Evolutionary conservation across 2,113 vertebrate genomes (phyloP), one percentile per base, ranked within the genome.

Genomic region (Rissa tridactyla): DNA sequence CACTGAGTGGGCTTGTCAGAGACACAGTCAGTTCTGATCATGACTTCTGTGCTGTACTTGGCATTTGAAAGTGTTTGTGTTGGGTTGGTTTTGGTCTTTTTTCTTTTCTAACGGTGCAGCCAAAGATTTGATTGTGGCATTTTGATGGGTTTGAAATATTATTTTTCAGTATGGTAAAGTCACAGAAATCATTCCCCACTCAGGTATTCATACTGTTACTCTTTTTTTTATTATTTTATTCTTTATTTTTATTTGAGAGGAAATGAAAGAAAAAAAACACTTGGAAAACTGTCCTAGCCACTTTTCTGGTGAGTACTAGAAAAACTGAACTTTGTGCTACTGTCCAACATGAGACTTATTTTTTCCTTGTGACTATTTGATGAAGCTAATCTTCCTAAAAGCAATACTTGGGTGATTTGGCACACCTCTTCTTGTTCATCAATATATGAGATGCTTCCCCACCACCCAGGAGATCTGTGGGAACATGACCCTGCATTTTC

Each of bases 241-340:
- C 89, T 96, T 92, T 93, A 64, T 88, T 97, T 90, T 47, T 94
- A 30, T 75, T 95, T 97, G 69, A 77, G 79, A 71, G 54, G 15
- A 66, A 80, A 22, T n/a, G 3, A 40, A 81, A 55, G 7, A n/a
- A 10, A 84, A 68, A 90, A 40, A 44, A 8, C 18, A 75, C 26
- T 84, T 96, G 73, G 88, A 97, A 95, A 75, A 62, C 68, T 94
- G 83, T 94, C 79, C 34, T 15, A 84, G 30, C 6, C 6, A 40
- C 54, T 71, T 72, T 87, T 83, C 79, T 90, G 78, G 40, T 65
- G 78, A 91, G 80, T 79, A 42, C 49, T 42, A 69, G 78, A 64
- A 81, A 91, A 88, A 29, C 11, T n/a, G 78, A 95, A 36, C 52
- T 58, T 86, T 44, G 9, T 65, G 55, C 19, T 82, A 11, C 44